These are phyloP conservation scores for Ameiurus melas DNA, from an alignment of 2,113 vertebrate species.

Conservation along the genomic window DNA sequence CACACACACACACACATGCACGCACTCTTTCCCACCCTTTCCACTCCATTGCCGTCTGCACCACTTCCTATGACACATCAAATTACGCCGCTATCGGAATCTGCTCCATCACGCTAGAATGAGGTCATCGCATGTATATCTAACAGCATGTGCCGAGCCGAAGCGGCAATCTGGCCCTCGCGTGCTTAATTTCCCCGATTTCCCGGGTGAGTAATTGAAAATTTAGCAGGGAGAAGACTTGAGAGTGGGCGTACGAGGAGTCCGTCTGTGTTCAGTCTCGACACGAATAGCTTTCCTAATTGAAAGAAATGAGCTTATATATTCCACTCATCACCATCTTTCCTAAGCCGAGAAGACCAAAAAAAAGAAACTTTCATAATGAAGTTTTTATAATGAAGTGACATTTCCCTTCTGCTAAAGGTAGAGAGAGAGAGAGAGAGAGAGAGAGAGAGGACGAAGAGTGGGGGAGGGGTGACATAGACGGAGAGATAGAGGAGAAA, in stretches of 20 bases:
- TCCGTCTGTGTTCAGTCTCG: slow-evolving; percentile 29
- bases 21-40: slow-evolving; percentile 25
- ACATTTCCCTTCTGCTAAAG: slow-evolving; percentile 58
- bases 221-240: slow-evolving; percentile 36
- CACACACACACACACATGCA: slow-evolving; percentile 18
- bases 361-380: slow-evolving; percentile 59
- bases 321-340: slow-evolving; percentile 30
- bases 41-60: slow-evolving; percentile 7
- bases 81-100: slow-evolving; percentile 10
- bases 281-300: slow-evolving; percentile 61
- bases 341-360: slow-evolving; percentile 53
- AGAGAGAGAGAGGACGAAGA: background rate
- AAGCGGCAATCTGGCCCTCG: slow-evolving; percentile 11
- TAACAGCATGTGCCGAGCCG: slow-evolving; percentile 3
- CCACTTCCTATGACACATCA: slow-evolving; percentile 27
- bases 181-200: slow-evolving; percentile 43
- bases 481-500: slow-evolving; percentile 32
- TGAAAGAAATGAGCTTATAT: slow-evolving; percentile 63
- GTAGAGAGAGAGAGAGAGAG: background rate
- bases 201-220: slow-evolving; percentile 41
- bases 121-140: background rate
- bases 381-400: slow-evolving; percentile 65
- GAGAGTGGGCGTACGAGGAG: slow-evolving; percentile 38
- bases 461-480: slow-evolving; percentile 49
- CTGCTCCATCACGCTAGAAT: slow-evolving; percentile 8